Evolutionary conservation across 2,797 vertebrate species (phyloP), one percentile per base, ranked within the genome.

Genomic region (Sorex maritimensis): DNA sequence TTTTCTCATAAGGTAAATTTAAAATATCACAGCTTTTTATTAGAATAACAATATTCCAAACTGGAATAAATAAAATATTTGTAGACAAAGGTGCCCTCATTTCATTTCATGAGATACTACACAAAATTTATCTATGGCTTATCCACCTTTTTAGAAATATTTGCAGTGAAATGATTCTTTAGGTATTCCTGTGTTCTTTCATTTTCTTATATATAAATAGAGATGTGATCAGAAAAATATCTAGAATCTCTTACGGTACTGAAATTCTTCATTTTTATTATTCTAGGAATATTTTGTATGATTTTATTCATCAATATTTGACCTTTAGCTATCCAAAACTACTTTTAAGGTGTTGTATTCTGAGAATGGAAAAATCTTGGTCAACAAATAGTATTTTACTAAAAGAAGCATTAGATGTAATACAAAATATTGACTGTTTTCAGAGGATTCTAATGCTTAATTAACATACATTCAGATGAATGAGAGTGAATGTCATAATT

Each of bases 211-310:
- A 26, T 13, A 14, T 72, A 71, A 71, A 34, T 55, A 41, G 23
- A 92, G 7, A 3, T 83, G 8, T 46, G 2, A 80, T 87, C 7
- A 79, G 72, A 80, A 55, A 68, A 1, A 58, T 34, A 38, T 58
- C 41, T 44, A 34, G 28, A 69, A 26, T 58, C 14, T 65, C 58
- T 77, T 61, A 52, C 9, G 63, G 49, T 83, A 3, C 65, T 72
- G 8, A 86, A 63, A 1, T 79, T 87, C 49, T 93, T 0, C 19
- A 46, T 82, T 88, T 90, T 94, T 93, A 69, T 74, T 90, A 41
- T 52, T 61, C 11, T 84, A 78, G 34, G 52, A 87, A 81, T 2
- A 1, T 65, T 79, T 75, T 6, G 41, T 58, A 1, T 78, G 21
- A 90, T 9, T 49, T 34, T 19, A 34, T 11, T 52, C 11, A 52